Base-by-base conservation (phyloP, 2,888 invertebrate genomes). In the Ceratothoa steindachneri region DNA sequence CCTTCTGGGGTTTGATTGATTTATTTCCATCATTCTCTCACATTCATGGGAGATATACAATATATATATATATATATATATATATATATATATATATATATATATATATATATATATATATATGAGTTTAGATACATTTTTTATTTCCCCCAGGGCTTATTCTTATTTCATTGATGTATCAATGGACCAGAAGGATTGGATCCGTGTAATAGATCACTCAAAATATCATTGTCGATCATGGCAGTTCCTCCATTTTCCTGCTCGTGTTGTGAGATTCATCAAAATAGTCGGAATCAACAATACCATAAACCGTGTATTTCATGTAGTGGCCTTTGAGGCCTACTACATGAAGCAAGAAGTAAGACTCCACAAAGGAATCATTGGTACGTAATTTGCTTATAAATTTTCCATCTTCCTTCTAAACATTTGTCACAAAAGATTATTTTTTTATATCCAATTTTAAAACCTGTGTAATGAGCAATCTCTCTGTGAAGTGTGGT, bases 141-240 rank as follows among this genome's bases (percentile, higher is more conserved):
- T 52, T 60, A n/a, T 5, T 60, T 65, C 53, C 55, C 67, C 28
- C 83, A 90, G 92, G 81, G 91, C 91, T 0, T 96, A 95, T 86
- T 95, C 90, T 82, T 91, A 95, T 82, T 95, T 95, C 84, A 84
- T 88, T 70, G 87, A 87, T 81, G 93, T 95, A 30, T 97, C 96
- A 0, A 93, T 96, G 86, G 95, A 98, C 87, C 92, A 94, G 84
- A 91, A 91, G 84, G 93, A 97, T 85, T 99, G 98, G 97, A 90
- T 93, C 78, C 89, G 92, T 75, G 91, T 99, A 71, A 89, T 97
- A 77, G 97, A 99, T 86, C 93, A 98, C 87, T 91, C 92, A 80
- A 87, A 89, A 80, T 96, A 92, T 86, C 90, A 91, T 84, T 99
- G 99, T 84, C 90, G 99, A 76, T 97, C 97, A 22, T 97, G 95